Conservation (phyloP, 2,797 vertebrate species). For the Netta rufina region DNA sequence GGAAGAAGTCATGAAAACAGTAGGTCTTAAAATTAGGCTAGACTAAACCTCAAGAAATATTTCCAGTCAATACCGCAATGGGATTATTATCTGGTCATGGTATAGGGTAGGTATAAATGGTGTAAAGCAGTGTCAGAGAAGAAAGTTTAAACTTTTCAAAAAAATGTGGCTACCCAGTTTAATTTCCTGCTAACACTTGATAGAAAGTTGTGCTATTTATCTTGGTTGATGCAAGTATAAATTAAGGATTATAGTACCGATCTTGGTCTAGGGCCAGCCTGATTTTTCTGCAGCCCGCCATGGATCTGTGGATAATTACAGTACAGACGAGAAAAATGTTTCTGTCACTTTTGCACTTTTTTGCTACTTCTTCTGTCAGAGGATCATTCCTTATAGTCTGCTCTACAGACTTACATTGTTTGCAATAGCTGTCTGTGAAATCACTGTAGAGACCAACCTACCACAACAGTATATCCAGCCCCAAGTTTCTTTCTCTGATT, state of each 20-base stretch:
- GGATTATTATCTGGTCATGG: not conserved
- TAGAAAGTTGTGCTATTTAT: not conserved
- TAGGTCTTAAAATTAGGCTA: not conserved
- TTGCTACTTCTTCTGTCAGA: not conserved
- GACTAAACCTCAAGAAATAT: constrained; percentile 6
- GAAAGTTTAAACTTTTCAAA: not conserved
- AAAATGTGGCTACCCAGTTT: not conserved
- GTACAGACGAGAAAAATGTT: not conserved
- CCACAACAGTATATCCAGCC: not conserved
- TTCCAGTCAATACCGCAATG: constrained; percentile 1
- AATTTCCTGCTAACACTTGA: not conserved
- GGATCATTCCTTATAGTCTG: not conserved
- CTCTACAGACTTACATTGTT: accelerated
- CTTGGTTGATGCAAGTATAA: not conserved
- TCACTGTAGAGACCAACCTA: not conserved
- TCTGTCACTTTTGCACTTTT: not conserved
- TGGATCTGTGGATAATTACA: not conserved
- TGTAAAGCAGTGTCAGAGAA: not conserved
- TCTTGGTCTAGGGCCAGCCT: not conserved
- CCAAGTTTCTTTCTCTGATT: not conserved
- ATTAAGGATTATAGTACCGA: not conserved
- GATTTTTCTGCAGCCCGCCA: not conserved
- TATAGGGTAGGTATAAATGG: not conserved
- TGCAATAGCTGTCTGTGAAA: not conserved
- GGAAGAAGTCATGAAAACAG: not conserved